Evolutionary conservation across 2,888 invertebrate genomes (phyloP), one percentile per base, ranked within the genome.

Genomic region (Ophion ellenae): DNA sequence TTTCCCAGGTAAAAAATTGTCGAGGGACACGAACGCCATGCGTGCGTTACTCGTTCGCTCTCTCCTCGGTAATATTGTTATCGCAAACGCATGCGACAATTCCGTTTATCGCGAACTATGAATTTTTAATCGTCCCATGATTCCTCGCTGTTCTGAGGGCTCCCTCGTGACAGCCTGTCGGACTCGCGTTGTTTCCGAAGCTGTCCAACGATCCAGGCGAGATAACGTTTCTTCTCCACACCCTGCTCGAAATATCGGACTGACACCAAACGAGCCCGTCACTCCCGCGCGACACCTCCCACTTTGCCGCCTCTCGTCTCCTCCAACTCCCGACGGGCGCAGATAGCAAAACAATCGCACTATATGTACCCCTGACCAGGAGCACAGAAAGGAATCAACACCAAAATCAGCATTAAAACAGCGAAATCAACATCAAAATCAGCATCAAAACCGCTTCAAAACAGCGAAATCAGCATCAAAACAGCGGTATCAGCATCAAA

Each of bases 101-200:
- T 81, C 47, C 69, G 69, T 85, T 82, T 85, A 82, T 79, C 82
- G 75, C 75, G 57, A 82, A 85, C 71, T 85, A 85, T 85, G 85
- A 82, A 85, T 85, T 85, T 79, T 82, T 82, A 75, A 85, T 82
- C 78, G 64, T 61, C 61, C 24, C 63, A 28, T 28, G 14, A 64
- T 64, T 63, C 9, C 70, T 61, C 47, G 28, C 61, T 61, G 45
- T 11, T 17, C n/a, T 40, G 40, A 11, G 6, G 28, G 9, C 61
- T 36, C 14, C 53, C 63, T 36, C 70, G 17, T 77, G 70, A 61
- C 70, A 71, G 74, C 20, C 74, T 85, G 77, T 81, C 78, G 24
- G 77, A 64, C 61, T 71, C 80, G 47, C n/a, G 67, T 36, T 71
- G 9, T 84, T 74, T 77, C 63, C 47, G 47, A 10, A 36, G n/a